phyloP scores from a whole-genome alignment of 1,140 invertebrate genomes.

The Aphaenogaster rudis region DNA sequence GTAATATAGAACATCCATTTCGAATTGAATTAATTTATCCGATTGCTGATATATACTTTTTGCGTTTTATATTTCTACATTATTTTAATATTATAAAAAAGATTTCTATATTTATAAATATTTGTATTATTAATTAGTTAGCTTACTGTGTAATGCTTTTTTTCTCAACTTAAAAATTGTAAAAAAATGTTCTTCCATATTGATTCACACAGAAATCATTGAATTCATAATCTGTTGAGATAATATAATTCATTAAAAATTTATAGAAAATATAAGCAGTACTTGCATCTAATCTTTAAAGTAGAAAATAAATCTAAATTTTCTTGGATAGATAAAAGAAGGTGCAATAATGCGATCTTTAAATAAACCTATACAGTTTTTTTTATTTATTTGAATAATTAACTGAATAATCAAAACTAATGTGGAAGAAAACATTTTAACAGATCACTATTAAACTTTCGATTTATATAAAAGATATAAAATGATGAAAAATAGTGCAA shows the following conservation, averaged over 20 bases:
- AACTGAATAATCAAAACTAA: neutral
- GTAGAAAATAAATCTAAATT: neutral
- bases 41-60: neutral
- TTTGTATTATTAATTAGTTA: neutral
- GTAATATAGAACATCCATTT: neutral
- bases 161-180: neutral
- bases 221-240: neutral
- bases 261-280: neutral
- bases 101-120: constrained; percentile 8
- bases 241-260: constrained; percentile 11
- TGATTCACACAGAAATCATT: neutral
- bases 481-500: neutral
- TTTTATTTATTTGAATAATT: neutral
- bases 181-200: neutral
- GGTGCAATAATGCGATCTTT: neutral
- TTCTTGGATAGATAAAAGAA: neutral
- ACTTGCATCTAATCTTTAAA: neutral
- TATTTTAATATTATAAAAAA: neutral
- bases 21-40: neutral
- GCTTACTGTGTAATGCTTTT: neutral
- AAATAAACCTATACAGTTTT: neutral
- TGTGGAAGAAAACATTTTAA: neutral
- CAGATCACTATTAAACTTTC: neutral
- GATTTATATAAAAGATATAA: neutral
- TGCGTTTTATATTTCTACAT: neutral